phyloP scores from a whole-genome alignment of 2,113 vertebrate genomes.

The Rousettus leschenaultii region DNA sequence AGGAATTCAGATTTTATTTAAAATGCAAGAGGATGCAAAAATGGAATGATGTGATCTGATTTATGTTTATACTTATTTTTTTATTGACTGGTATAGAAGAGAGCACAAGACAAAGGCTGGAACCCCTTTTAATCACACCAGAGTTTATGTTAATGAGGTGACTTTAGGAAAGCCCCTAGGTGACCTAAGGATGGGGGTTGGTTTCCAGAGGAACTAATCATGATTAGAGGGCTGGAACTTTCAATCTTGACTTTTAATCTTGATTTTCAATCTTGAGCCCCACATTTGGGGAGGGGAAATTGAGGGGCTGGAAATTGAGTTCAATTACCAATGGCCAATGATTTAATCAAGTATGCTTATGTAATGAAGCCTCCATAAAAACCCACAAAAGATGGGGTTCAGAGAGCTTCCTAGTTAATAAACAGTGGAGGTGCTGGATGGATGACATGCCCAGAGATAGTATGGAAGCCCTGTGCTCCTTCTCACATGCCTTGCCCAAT shows the following conservation, averaged over 20 bases:
- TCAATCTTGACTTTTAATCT: background rate
- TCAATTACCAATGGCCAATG: background rate
- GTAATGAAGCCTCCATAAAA: background rate
- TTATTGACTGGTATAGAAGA: background rate
- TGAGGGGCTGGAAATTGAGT: background rate
- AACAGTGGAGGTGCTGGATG: background rate
- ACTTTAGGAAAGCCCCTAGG: background rate
- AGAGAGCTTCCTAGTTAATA: background rate
- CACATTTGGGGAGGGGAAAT: background rate
- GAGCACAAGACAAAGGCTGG: background rate
- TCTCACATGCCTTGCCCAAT: background rate
- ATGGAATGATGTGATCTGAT: background rate
- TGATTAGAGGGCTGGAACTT: background rate
- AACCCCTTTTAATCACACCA: background rate
- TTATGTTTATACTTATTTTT: background rate
- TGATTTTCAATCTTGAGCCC: no score
- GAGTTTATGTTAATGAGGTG: background rate
- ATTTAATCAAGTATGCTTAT: background rate
- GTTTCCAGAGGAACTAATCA: background rate
- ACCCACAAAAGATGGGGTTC: background rate
- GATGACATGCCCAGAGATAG: no score
- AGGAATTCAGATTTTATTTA: background rate
- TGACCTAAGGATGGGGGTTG: background rate
- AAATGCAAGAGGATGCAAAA: background rate
- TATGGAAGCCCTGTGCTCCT: background rate